phyloP scores from a whole-genome alignment of 92 coral and sea anemone species.

The Palythoa heliodiscus region DNA sequence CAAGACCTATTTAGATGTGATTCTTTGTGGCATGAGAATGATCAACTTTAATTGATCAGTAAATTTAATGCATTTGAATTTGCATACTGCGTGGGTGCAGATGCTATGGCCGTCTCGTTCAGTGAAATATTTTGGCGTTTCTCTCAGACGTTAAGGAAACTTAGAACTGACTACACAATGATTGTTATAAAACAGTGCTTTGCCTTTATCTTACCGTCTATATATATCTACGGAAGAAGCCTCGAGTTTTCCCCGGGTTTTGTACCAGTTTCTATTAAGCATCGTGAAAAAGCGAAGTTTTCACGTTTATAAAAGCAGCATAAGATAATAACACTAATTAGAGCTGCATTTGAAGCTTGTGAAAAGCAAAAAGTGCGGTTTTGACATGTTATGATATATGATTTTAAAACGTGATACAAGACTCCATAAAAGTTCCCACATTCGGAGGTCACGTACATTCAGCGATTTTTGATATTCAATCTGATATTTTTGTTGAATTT shows the following conservation, averaged over 20 bases:
- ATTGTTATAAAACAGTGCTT: neutral
- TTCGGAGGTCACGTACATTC: neutral
- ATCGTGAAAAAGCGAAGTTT: neutral
- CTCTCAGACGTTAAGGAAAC: neutral
- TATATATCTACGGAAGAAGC: neutral
- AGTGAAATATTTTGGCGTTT: neutral
- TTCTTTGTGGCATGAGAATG: neutral
- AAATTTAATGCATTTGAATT: neutral
- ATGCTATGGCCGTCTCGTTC: neutral
- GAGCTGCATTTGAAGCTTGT: neutral
- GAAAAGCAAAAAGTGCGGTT: neutral
- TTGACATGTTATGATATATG: neutral
- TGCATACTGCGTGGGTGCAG: neutral
- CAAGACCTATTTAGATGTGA: neutral
- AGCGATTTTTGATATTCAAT: no score
- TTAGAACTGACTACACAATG: neutral
- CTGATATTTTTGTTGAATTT: no score
- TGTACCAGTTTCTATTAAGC: neutral
- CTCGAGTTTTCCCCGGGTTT: neutral
- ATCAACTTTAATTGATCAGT: constrained; percentile 1
- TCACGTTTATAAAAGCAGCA: neutral
- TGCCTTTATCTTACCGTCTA: neutral
- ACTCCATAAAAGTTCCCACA: neutral
- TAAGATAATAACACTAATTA: neutral
- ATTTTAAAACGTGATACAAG: neutral